phyloP scores from a whole-genome alignment of 2,113 vertebrate species.

The Lanius collurio region DNA sequence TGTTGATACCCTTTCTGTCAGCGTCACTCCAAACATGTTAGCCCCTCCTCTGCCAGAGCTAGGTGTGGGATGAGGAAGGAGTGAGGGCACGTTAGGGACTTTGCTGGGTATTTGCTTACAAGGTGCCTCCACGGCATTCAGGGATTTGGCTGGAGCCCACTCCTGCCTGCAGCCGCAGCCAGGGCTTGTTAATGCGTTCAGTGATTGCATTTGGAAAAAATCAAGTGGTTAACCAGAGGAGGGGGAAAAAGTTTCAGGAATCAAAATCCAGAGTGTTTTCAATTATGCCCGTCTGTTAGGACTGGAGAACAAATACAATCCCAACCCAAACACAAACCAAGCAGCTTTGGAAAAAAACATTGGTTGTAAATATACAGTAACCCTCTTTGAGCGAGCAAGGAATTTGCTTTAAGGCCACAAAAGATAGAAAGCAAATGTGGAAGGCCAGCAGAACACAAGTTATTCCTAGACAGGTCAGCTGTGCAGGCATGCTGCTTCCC shows the following conservation, averaged over 20 bases:
- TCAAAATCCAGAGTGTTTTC: slow-evolving; percentile 66
- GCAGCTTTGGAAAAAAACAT: slow-evolving; percentile 34
- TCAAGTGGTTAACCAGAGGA: slow-evolving; percentile 73
- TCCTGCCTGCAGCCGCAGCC: slow-evolving; percentile 32
- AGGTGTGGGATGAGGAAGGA: not conserved
- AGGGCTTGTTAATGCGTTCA: slow-evolving; percentile 49
- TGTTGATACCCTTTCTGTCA: not conserved
- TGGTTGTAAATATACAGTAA: slow-evolving; percentile 40
- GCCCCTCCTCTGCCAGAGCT: not conserved
- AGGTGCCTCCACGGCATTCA: slow-evolving; percentile 18
- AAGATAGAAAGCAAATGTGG: slow-evolving; percentile 10
- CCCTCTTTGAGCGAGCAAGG: slow-evolving; percentile 10
- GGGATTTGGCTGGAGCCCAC: not conserved
- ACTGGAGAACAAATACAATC: slow-evolving; percentile 42
- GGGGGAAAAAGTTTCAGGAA: slow-evolving; percentile 51
- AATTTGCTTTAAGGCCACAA: slow-evolving; percentile 23
- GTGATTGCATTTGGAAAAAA: slow-evolving; percentile 74
- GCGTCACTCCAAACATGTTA: not conserved
- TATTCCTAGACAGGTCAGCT: slow-evolving; percentile 34
- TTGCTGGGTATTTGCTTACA: slow-evolving; percentile 17
- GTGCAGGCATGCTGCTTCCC: slow-evolving; percentile 7
- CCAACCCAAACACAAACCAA: slow-evolving; percentile 60
- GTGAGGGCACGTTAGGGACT: not conserved
- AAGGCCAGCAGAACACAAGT: slow-evolving; percentile 1
- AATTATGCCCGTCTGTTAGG: slow-evolving; percentile 61